Conservation (phyloP, 2,888 invertebrate species). For the Agrochola circellaris region DNA sequence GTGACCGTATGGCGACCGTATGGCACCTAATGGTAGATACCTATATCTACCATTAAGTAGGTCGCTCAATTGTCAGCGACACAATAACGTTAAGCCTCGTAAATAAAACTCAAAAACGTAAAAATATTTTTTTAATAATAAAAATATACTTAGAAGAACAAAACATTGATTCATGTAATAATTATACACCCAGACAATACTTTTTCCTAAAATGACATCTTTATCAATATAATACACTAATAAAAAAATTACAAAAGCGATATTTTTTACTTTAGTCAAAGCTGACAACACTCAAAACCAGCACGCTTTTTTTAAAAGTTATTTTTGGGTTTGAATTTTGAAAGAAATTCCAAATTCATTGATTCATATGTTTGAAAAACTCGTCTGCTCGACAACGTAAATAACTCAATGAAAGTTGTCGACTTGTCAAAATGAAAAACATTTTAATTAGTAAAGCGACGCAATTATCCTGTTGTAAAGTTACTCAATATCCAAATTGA, state of each 20-base stretch:
- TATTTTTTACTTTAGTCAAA: background rate
- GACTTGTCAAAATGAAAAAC: background rate
- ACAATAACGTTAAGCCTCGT: no score
- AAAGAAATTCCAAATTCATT: background rate
- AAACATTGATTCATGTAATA: background rate
- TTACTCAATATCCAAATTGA: slow-evolving; percentile 62
- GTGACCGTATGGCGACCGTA: no score
- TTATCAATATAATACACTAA: background rate
- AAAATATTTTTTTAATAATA: background rate
- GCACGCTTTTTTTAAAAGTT: no score
- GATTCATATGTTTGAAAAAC: background rate
- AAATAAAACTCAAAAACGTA: background rate
- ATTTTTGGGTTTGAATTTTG: background rate
- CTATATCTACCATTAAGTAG: no score
- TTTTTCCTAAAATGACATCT: background rate
- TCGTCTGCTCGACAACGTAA: background rate
- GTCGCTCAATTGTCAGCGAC: no score
- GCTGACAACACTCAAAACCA: background rate
- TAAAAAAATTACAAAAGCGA: background rate
- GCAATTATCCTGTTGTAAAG: background rate
- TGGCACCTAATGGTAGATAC: no score
- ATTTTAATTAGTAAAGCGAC: background rate
- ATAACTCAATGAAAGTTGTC: background rate
- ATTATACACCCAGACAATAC: background rate
- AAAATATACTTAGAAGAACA: background rate